Conservation (phyloP, 2,888 invertebrate genomes). For the Drosophila bunnanda region DNA sequence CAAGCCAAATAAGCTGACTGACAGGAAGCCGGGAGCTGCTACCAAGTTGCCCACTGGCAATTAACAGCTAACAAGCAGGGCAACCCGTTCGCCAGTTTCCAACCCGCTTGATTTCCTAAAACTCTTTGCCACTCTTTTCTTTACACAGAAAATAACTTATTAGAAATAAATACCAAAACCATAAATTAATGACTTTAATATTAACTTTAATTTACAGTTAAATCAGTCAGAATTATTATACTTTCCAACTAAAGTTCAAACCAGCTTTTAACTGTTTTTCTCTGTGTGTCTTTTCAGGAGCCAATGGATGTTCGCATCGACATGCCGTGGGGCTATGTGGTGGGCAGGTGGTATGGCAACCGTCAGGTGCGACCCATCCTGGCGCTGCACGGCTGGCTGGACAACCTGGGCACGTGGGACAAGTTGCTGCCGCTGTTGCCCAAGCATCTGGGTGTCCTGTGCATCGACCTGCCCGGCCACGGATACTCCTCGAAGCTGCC, state of each 20-base stretch:
- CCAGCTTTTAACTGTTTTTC: background rate
- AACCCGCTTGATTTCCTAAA: background rate
- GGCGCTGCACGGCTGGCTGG: constrained; percentile 92
- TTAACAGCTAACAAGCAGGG: constrained; percentile 57
- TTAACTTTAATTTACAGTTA: too few relatives aligned
- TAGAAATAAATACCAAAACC: background rate
- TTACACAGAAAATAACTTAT: background rate
- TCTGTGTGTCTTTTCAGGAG: constrained; percentile 58
- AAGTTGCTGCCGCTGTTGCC: constrained; percentile 87
- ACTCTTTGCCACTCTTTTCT: background rate
- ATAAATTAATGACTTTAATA: too few relatives aligned
- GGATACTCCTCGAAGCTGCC: constrained; percentile 89
- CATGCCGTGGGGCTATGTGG: constrained; percentile 89
- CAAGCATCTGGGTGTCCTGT: constrained; percentile 86
- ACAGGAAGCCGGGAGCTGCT: constrained; percentile 15
- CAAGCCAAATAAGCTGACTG: constrained; percentile 16
- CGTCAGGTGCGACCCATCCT: constrained; percentile 88
- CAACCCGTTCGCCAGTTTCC: constrained; percentile 9
- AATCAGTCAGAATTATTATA: background rate
- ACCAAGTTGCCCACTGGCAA: constrained; percentile 57
- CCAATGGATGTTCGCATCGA: constrained; percentile 88
- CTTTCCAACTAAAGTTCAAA: background rate
- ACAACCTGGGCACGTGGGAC: constrained; percentile 91
- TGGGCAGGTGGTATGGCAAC: constrained; percentile 90
- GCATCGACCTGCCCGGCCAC: constrained; percentile 90